These are phyloP conservation scores for Yponomeuta evonymella DNA, from an alignment of 2,888 invertebrate species.

Conservation along the genomic window DNA sequence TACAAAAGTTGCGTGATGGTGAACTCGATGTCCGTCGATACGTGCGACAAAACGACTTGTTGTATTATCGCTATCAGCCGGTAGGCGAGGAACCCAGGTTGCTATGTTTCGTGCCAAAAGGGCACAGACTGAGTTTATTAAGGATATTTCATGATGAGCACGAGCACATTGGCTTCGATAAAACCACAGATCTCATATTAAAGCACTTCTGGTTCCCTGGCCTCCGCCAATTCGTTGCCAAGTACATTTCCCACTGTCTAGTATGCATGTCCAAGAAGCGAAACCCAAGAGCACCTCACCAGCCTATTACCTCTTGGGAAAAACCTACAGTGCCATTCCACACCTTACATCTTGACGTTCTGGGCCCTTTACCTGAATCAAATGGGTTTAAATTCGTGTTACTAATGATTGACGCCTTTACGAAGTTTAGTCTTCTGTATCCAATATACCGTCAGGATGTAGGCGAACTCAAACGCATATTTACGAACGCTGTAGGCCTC, in stretches of 20 bases:
- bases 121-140: conserved; percentile 25
- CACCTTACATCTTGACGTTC: conserved; percentile 12
- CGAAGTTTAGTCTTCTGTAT: conserved; percentile 11
- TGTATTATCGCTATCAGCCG: too few species aligned
- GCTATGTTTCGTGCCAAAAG: conserved; percentile 23
- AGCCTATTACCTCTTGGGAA: conserved; percentile 15
- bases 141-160: conserved; percentile 29
- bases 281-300: conserved; percentile 12
- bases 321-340: conserved; percentile 15
- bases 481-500: too few species aligned
- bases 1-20: too few species aligned
- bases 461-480: too few species aligned
- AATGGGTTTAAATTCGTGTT: conserved; percentile 16
- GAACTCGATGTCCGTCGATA: too few species aligned
- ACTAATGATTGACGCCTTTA: conserved; percentile 13
- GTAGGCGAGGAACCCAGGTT: conserved; percentile 16
- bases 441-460: too few species aligned
- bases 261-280: conserved; percentile 12
- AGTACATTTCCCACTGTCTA: conserved; percentile 24
- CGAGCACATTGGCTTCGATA: conserved; percentile 25
- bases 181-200: conserved; percentile 22
- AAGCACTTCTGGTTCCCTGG: conserved; percentile 18
- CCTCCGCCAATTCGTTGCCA: conserved; percentile 19
- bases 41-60: too few species aligned
- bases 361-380: conserved; percentile 12